These are phyloP conservation scores for Linurgus olivaceus DNA, from an alignment of 2,797 vertebrate species.

Conservation along the genomic window DNA sequence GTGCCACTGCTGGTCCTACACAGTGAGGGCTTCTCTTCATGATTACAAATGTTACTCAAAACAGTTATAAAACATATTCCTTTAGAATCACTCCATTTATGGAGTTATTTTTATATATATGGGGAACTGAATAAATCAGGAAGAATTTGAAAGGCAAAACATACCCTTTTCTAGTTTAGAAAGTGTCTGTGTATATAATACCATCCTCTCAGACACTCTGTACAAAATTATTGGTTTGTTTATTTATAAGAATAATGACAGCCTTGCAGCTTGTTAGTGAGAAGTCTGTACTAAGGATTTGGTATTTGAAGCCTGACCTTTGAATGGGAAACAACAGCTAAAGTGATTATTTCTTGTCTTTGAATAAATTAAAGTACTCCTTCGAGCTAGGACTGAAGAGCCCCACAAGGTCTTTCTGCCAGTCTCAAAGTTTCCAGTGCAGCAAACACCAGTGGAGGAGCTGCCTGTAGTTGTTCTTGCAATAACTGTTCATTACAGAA, in stretches of 20 bases:
- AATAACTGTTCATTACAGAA: accelerated
- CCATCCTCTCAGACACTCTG: background rate
- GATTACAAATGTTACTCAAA: background rate
- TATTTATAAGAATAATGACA: background rate
- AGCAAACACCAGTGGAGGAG: background rate
- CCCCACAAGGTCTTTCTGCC: background rate
- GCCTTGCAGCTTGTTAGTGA: constrained; percentile 9
- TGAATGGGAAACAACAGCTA: background rate
- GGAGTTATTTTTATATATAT: background rate
- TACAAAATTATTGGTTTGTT: background rate
- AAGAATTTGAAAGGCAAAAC: background rate
- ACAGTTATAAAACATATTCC: background rate
- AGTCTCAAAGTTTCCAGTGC: background rate
- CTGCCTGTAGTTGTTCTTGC: background rate
- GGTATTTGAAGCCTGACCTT: constrained; percentile 55
- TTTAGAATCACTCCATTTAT: background rate
- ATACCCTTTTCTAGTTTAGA: background rate
- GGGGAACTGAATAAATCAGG: background rate
- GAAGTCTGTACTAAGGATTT: background rate
- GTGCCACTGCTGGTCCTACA: background rate
- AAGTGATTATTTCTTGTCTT: background rate
- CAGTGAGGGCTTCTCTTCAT: background rate
- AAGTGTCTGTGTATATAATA: background rate
- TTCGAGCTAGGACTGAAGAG: background rate
- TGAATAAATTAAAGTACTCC: background rate